phyloP scores from a whole-genome alignment of 1,140 invertebrate genomes.

The Aphelinus certus region DNA sequence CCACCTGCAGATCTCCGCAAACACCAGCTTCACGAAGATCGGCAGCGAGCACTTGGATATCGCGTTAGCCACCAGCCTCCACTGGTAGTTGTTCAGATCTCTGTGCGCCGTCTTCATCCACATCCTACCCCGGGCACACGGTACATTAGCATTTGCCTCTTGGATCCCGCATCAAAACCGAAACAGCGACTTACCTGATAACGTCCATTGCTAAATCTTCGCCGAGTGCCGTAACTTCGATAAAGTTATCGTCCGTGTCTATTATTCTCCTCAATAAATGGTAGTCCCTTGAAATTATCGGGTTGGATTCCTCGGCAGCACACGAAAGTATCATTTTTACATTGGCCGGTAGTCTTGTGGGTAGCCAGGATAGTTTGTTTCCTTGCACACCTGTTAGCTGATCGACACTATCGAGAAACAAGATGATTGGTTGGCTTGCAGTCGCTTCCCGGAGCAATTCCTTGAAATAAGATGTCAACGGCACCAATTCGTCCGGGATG shows the following conservation, averaged over 20 bases:
- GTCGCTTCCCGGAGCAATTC: conserved; percentile 86
- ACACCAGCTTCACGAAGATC: conserved; percentile 97
- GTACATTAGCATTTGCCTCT: background rate
- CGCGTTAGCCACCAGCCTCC: conserved; percentile 92
- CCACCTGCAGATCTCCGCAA: conserved; percentile 96
- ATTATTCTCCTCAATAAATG: conserved; percentile 89
- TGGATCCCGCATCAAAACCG: background rate
- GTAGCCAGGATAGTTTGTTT: conserved; percentile 97
- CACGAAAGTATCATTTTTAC: conserved; percentile 95
- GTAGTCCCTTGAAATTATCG: conserved; percentile 86
- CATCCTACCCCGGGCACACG: conserved; percentile 67
- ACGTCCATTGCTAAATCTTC: conserved; percentile 94
- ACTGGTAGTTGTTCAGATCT: conserved; percentile 92
- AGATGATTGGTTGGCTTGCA: conserved; percentile 81
- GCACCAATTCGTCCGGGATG: conserved; percentile 95
- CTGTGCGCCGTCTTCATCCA: conserved; percentile 94
- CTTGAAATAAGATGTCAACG: conserved; percentile 95
- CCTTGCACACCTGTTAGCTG: conserved; percentile 94
- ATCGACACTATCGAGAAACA: conserved; percentile 94
- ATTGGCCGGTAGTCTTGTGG: conserved; percentile 85
- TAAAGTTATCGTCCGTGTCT: conserved; percentile 88
- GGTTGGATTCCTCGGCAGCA: conserved; percentile 86
- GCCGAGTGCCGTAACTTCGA: conserved; percentile 91
- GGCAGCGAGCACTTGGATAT: conserved; percentile 94
- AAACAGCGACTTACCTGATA: conserved; percentile 72